A percentile compares a stretch with the other conserved stretches of the same genome.
Evolutionary conservation across 1,140 invertebrate genomes (phyloP).

Genomic region (Philotrypesis tridentata): DNA sequence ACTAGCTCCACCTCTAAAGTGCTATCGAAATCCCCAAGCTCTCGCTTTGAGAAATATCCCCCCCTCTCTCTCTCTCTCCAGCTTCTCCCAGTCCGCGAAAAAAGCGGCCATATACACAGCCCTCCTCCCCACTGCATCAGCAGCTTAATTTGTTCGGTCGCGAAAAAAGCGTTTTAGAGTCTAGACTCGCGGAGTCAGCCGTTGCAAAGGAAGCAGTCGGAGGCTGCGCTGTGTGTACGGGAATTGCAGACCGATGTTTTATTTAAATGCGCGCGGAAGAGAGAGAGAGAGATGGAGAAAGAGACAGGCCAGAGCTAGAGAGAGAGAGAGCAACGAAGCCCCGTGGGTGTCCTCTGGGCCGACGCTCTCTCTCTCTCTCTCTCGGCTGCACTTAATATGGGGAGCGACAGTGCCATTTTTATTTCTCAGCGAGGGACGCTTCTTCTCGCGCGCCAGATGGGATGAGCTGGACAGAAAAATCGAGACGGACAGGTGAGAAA

Average conservation of each 20-base stretch:
- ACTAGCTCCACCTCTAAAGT: constrained; percentile 10
- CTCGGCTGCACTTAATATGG: constrained; percentile 53
- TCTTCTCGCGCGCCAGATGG: constrained; percentile 27
- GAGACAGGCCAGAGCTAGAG: too few species aligned
- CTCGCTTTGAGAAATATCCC: constrained; percentile 31
- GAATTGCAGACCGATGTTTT: constrained; percentile 51
- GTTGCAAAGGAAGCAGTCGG: constrained; percentile 35
- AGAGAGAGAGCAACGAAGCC: constrained; percentile 32
- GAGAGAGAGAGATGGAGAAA: too few species aligned
- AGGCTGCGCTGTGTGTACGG: too few species aligned
- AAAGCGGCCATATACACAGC: constrained; percentile 21
- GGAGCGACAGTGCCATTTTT: constrained; percentile 55
- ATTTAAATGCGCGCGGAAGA: constrained; percentile 57
- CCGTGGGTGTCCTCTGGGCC: constrained; percentile 52
- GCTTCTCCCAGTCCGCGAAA: constrained; percentile 25
- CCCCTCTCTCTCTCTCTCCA: too few species aligned
- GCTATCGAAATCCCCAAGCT: constrained; percentile 32
- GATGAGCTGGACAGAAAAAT: constrained; percentile 10
- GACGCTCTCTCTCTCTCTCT: too few species aligned
- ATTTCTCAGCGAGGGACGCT: constrained; percentile 44
- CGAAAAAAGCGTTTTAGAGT: too few species aligned
- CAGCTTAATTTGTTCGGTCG: constrained; percentile 56
- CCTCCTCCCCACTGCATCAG: constrained; percentile 2
- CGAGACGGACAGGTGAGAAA: constrained; percentile 40
- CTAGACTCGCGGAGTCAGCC: background rate